phyloP scores from a whole-genome alignment of 2,113 vertebrate genomes.

The Struthio camelus region DNA sequence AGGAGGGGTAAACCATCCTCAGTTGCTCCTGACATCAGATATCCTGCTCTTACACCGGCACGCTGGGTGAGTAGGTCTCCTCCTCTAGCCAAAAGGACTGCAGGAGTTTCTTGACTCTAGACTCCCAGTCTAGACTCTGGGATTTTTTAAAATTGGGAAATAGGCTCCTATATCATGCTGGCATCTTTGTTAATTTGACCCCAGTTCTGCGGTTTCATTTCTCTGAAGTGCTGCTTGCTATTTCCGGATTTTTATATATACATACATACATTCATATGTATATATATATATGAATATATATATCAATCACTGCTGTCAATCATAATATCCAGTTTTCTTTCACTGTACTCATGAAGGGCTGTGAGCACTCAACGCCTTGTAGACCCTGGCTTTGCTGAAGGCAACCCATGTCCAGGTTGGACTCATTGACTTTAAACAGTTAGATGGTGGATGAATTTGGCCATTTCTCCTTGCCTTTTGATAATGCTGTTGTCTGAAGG shows the following conservation, averaged over 20 bases:
- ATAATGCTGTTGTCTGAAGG: background rate
- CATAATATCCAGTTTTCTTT: background rate
- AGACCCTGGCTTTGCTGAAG: background rate
- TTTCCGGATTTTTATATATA: background rate
- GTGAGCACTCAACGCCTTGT: background rate
- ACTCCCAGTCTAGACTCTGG: background rate
- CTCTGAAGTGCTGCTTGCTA: background rate
- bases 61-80: rapidly evolving
- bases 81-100: background rate
- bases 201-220: background rate
- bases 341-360: background rate
- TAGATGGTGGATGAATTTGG: background rate
- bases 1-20: background rate
- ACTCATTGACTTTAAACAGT: background rate
- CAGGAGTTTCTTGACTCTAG: background rate
- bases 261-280: rapidly evolving
- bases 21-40: background rate
- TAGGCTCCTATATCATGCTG: background rate
- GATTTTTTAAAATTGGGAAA: background rate
- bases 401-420: background rate
- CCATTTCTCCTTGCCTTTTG: background rate
- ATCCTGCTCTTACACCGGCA: background rate
- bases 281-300: too few species aligned
- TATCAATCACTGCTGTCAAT: background rate
- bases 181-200: background rate